These are phyloP conservation scores for Porites evermanni DNA, from an alignment of 92 coral and sea anemone species.

Conservation along the genomic window DNA sequence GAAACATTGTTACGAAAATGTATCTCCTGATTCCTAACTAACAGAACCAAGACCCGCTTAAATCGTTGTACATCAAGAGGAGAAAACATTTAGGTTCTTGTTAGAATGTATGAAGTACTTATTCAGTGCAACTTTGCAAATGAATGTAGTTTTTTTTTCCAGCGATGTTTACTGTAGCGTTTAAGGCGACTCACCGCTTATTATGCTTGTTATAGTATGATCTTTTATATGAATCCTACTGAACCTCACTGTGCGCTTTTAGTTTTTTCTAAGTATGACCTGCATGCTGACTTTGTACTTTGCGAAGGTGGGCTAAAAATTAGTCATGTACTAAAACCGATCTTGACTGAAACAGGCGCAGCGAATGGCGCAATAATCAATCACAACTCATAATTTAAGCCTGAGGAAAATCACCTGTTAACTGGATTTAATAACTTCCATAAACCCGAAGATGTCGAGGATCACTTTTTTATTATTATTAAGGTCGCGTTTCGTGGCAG, in stretches of 20 bases:
- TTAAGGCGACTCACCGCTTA: background rate
- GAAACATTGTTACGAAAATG: too few species aligned
- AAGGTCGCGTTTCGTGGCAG: background rate
- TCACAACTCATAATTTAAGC: background rate
- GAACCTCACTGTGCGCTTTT: background rate
- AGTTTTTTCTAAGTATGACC: background rate
- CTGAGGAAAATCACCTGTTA: slow-evolving; percentile 4
- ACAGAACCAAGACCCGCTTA: too few species aligned
- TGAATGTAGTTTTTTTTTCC: too few species aligned
- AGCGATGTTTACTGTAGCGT: background rate
- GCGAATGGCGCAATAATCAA: background rate
- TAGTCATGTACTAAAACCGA: background rate
- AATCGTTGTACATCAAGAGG: too few species aligned
- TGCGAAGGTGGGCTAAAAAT: background rate
- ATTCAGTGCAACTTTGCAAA: too few species aligned
- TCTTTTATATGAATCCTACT: background rate
- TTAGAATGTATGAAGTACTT: too few species aligned
- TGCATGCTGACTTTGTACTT: background rate
- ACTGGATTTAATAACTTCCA: background rate
- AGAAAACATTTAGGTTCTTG: too few species aligned
- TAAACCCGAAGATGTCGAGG: background rate
- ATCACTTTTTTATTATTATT: background rate
- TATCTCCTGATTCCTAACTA: too few species aligned
- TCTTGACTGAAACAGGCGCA: background rate
- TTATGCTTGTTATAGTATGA: background rate